These are phyloP conservation scores for Dromiciops gliroides DNA, from an alignment of 2,113 vertebrate species.

Conservation along the genomic window DNA sequence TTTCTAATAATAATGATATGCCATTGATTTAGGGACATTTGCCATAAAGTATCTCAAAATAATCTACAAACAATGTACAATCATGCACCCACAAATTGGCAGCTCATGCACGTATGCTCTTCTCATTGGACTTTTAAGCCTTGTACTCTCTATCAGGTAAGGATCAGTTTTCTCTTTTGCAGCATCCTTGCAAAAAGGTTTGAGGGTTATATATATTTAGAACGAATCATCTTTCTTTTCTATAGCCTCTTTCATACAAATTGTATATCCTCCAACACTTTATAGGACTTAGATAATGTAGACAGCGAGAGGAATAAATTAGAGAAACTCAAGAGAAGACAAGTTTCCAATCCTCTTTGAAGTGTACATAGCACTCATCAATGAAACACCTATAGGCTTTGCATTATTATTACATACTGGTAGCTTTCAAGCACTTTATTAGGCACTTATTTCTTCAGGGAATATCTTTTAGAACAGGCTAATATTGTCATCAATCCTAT, in stretches of 20 bases:
- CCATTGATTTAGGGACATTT: slow-evolving; percentile 53
- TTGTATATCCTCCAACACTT: slow-evolving; percentile 56
- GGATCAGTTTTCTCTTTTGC: slow-evolving; percentile 37
- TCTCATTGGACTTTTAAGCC: slow-evolving; percentile 66
- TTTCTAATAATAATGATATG: slow-evolving; percentile 57
- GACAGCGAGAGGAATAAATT: slow-evolving; percentile 56
- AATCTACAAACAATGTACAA: slow-evolving; percentile 72
- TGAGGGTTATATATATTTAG: slow-evolving; percentile 55
- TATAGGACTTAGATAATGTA: slow-evolving; percentile 44
- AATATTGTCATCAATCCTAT: background rate
- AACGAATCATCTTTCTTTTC: slow-evolving; percentile 76
- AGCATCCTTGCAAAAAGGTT: background rate
- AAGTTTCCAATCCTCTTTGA: slow-evolving; percentile 23
- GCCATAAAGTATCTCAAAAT: slow-evolving; percentile 56
- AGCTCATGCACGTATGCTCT: slow-evolving; percentile 26
- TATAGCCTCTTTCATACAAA: slow-evolving; percentile 68
- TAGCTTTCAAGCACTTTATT: slow-evolving; percentile 19
- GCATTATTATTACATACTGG: slow-evolving; percentile 1
- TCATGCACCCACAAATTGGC: slow-evolving; percentile 52
- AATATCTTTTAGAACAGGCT: background rate
- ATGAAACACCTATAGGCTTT: slow-evolving; percentile 13
- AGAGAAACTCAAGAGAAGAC: slow-evolving; percentile 37
- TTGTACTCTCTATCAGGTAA: slow-evolving; percentile 55
- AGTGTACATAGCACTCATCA: slow-evolving; percentile 23
- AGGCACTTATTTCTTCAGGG: slow-evolving; percentile 46